A percentile compares a stretch with the other conserved stretches of the same genome.
These are phyloP conservation scores for Neofelis nebulosa DNA, from an alignment of 2,113 vertebrate species.

Conservation along the genomic window DNA sequence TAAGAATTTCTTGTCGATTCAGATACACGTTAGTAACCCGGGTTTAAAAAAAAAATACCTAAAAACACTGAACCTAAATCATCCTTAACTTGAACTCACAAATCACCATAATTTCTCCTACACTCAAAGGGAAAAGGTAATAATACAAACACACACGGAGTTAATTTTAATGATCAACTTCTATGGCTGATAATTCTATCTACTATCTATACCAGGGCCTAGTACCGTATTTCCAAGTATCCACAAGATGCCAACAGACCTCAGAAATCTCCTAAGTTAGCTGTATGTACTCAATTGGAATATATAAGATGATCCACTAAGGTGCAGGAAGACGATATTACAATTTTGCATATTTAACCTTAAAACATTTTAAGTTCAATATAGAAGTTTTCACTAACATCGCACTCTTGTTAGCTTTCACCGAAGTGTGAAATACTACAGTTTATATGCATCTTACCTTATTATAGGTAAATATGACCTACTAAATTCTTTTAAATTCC, in stretches of 20 bases:
- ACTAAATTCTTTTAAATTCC: background rate
- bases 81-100: background rate
- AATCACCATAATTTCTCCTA: background rate
- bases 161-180: background rate
- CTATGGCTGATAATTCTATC: background rate
- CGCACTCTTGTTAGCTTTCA: background rate
- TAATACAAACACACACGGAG: background rate
- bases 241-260: background rate
- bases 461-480: background rate
- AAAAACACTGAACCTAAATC: background rate
- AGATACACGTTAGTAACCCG: background rate
- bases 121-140: background rate
- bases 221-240: background rate
- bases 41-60: slow-evolving; percentile 12
- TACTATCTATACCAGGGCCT: background rate
- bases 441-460: background rate
- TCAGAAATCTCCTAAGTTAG: background rate
- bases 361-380: background rate
- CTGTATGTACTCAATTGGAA: background rate
- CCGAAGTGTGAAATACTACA: background rate
- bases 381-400: background rate
- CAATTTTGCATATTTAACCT: background rate
- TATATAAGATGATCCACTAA: background rate
- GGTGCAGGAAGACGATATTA: background rate
- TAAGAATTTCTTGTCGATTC: background rate